Conservation (phyloP, 2,797 vertebrate species). For the Anas capensis region DNA sequence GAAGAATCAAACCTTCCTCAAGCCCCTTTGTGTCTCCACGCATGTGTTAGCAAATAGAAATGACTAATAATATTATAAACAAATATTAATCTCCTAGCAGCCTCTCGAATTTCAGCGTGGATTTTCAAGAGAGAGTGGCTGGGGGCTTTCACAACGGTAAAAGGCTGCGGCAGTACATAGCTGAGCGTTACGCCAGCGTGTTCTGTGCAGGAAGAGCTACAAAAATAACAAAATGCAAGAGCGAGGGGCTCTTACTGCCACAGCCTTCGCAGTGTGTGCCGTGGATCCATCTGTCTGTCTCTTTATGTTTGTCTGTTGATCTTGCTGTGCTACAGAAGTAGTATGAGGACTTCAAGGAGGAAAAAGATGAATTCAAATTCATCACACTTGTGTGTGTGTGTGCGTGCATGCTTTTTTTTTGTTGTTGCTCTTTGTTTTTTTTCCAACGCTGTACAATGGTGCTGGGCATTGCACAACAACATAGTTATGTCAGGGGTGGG, state of each 20-base stretch:
- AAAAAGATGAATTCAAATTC: neutral
- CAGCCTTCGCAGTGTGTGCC: neutral
- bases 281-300: neutral
- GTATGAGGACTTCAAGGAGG: neutral
- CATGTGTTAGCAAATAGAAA: neutral
- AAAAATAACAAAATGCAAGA: neutral
- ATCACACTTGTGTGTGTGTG: neutral
- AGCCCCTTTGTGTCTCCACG: neutral
- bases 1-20: neutral
- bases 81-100: neutral
- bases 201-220: neutral
- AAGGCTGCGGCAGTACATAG: neutral
- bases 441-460: accelerated
- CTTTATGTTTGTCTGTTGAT: accelerated
- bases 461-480: neutral
- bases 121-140: neutral
- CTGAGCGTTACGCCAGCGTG: neutral
- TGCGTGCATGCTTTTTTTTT: no score
- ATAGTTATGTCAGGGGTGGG: neutral
- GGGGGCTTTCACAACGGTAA: neutral
- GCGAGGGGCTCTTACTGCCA: neutral
- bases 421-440: neutral
- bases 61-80: neutral
- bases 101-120: neutral
- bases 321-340: neutral